Evolutionary conservation across 2,888 invertebrate species (phyloP), one percentile per base, ranked within the genome.

Genomic region (Acanthoscelides obtectus): DNA sequence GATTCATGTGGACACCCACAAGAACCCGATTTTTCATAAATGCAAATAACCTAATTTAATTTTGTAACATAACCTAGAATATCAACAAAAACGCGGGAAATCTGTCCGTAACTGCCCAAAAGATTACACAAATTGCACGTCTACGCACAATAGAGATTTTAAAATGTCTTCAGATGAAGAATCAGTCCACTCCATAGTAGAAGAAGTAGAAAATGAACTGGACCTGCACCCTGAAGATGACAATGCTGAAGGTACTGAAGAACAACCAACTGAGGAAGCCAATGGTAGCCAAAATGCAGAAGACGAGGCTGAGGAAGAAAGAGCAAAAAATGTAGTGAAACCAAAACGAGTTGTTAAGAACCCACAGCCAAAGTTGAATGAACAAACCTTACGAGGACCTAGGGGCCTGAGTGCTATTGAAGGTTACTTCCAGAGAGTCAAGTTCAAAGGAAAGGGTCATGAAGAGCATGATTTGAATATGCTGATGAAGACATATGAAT

Each of bases 401-500:
- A 89, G 94, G 77, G 98, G 98, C 0, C 89, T 98, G 70, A 90
- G 92, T n/a, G 90, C 92, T 0, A 88, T 98, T 64, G 92, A 93
- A 72, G 89, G 91, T 2, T 89, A 93, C 80, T 97, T 95, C 79
- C 90, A 93, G 80, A 91, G 93, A 79, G 91, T 96, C 19, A 93
- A 93, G 83, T 94, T 94, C 79, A 90, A 90, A 83, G 95, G 95
- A 74, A 93, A 92, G 85, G 94, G 94, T 0, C 87, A 93, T 82
- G 98, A 98, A 85, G 91, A 90, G 77, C 88, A 91, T 69, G 97
- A 98, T 85, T 86, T 99, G 64, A 90, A 94, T 79, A 84, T 90
- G 74, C 87, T 98, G 0, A 88, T 99, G 87, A 92, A 93, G 71
- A 91, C 91, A 72, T 83, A 98, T 71, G 95, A 98, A 80, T 96